Evolutionary conservation across 2,797 vertebrate species (phyloP).

Genomic region (Todus mexicanus): DNA sequence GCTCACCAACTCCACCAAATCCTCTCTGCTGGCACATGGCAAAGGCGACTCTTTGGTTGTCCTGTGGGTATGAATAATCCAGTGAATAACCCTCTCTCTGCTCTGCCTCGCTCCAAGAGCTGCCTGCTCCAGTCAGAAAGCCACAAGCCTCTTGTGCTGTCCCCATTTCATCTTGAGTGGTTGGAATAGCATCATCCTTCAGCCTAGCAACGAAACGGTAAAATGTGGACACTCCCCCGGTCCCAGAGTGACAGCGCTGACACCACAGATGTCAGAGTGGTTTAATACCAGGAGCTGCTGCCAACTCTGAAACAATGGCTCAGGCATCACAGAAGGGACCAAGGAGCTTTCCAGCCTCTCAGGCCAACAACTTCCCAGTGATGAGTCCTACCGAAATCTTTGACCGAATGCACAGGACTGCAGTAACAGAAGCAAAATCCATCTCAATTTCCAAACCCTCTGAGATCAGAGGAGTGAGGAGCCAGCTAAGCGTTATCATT

Average conservation of each 20-base stretch:
- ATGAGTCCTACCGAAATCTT: not conserved
- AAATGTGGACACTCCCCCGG: not conserved
- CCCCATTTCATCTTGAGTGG: not conserved
- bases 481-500: not conserved
- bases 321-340: not conserved
- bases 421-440: not conserved
- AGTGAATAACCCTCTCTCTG: not conserved
- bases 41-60: not conserved
- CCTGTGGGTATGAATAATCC: not conserved
- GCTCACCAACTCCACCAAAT: not conserved
- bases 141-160: not conserved
- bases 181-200: not conserved
- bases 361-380: not conserved
- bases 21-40: not conserved
- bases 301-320: conserved; percentile 25
- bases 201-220: not conserved
- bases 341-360: not conserved
- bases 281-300: not conserved
- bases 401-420: rapidly evolving
- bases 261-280: not conserved
- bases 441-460: not conserved
- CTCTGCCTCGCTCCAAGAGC: not conserved
- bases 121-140: not conserved
- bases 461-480: not conserved
- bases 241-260: not conserved